A percentile compares a stretch with the other conserved stretches of the same genome.
These are phyloP conservation scores for Meliscaeva auricollis DNA, from an alignment of 2,888 invertebrate genomes.

Conservation along the genomic window DNA sequence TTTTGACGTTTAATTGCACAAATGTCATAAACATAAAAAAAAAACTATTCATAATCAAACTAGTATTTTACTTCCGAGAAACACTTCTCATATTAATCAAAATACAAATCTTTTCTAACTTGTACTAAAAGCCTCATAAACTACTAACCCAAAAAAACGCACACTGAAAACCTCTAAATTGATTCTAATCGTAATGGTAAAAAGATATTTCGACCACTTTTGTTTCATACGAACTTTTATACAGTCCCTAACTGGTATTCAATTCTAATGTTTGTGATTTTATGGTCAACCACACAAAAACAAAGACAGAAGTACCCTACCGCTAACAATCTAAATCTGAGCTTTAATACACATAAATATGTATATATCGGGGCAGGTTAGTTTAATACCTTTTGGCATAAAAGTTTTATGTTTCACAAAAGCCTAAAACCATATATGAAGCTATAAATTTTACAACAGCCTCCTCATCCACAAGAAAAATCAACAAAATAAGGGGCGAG, in stretches of 20 bases:
- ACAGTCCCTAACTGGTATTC: background rate
- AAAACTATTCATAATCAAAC: background rate
- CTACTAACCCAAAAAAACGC: background rate
- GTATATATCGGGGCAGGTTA: background rate
- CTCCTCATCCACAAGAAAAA: constrained; percentile 45
- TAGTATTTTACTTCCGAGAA: background rate
- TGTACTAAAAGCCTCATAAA: constrained; percentile 1
- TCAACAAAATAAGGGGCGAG: background rate
- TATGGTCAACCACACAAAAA: constrained; percentile 22
- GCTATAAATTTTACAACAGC: constrained; percentile 68
- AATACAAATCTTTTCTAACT: constrained; percentile 3
- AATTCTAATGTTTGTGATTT: constrained; percentile 5
- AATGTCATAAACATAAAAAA: no score
- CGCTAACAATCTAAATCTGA: no score
- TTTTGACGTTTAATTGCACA: no score
- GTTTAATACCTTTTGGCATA: constrained; percentile 2
- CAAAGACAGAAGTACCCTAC: background rate
- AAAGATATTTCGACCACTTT: constrained; percentile 30
- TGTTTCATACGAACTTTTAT: constrained; percentile 14
- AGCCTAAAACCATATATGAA: constrained; percentile 35
- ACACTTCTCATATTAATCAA: constrained; percentile 4
- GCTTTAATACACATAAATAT: background rate
- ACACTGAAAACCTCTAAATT: background rate
- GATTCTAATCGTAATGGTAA: background rate
- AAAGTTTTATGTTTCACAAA: constrained; percentile 22